Percentiles rank a stretch among this genome's conserved stretches.
Evolutionary conservation across 1,140 invertebrate species (phyloP).

Genomic region (Bombus huntii): DNA sequence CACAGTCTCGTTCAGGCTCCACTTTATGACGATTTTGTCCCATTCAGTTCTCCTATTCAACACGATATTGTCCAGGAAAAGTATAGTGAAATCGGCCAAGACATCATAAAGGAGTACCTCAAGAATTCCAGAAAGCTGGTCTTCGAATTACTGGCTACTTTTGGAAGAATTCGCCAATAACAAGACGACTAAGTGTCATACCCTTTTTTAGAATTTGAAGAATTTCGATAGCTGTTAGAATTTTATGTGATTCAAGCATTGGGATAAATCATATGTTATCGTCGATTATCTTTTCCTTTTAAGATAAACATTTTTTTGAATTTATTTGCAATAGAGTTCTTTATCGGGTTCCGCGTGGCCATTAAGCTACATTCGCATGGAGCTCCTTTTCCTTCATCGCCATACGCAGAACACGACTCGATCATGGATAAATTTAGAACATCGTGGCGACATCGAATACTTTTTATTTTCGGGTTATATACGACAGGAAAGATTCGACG

Average conservation of each 20-base stretch:
- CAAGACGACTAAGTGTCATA: background rate
- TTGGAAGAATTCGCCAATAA: constrained; percentile 15
- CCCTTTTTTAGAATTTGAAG: no score
- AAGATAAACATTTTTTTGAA: background rate
- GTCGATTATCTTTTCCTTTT: no score
- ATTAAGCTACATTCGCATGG: background rate
- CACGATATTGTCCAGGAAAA: background rate
- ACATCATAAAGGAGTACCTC: background rate
- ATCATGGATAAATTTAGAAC: constrained; percentile 44
- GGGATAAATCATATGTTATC: background rate
- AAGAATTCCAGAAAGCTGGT: constrained; percentile 54
- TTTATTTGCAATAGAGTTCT: background rate
- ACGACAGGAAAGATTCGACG: background rate
- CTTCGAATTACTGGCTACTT: background rate
- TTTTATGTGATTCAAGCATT: background rate
- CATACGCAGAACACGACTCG: background rate
- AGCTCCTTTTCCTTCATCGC: background rate
- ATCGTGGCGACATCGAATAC: background rate
- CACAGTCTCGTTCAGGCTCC: background rate
- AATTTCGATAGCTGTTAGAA: background rate
- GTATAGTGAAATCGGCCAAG: background rate
- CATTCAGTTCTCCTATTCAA: background rate
- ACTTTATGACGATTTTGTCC: constrained; percentile 27
- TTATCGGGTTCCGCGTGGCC: background rate
- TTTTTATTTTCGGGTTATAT: background rate